Evolutionary conservation across 2,113 vertebrate species (phyloP).

Genomic region (Bufo gargarizans): DNA sequence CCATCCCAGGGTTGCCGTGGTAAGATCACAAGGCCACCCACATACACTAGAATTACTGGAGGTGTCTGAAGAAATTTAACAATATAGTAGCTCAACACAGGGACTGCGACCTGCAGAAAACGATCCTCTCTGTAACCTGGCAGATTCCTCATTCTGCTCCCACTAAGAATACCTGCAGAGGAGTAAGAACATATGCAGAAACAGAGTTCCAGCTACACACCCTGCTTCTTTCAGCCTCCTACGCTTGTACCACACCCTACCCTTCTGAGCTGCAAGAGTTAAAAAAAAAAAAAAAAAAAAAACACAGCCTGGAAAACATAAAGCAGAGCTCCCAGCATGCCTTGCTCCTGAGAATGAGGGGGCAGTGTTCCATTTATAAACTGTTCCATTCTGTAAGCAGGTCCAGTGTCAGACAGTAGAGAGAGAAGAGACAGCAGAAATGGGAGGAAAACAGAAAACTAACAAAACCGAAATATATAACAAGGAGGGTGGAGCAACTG

Average conservation of each 20-base stretch:
- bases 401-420: slow-evolving; percentile 67
- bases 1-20: background rate
- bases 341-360: slow-evolving; percentile 70
- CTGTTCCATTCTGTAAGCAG: slow-evolving; percentile 75
- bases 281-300: slow-evolving; percentile 25
- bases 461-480: background rate
- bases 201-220: background rate
- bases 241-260: slow-evolving; percentile 12
- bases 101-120: background rate
- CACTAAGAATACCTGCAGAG: background rate
- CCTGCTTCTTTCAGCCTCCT: background rate
- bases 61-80: background rate
- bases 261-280: background rate
- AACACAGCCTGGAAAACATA: slow-evolving; percentile 52
- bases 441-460: background rate
- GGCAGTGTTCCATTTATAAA: slow-evolving; percentile 78
- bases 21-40: background rate
- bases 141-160: background rate
- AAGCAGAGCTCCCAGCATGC: slow-evolving; percentile 26
- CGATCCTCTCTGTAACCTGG: background rate
- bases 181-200: background rate
- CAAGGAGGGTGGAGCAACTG: background rate
- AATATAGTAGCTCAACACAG: background rate
- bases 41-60: background rate
- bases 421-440: background rate